Evolutionary conservation across 92 coral and sea anemone genomes (phyloP).

Genomic region (Epizoanthus fatuus): DNA sequence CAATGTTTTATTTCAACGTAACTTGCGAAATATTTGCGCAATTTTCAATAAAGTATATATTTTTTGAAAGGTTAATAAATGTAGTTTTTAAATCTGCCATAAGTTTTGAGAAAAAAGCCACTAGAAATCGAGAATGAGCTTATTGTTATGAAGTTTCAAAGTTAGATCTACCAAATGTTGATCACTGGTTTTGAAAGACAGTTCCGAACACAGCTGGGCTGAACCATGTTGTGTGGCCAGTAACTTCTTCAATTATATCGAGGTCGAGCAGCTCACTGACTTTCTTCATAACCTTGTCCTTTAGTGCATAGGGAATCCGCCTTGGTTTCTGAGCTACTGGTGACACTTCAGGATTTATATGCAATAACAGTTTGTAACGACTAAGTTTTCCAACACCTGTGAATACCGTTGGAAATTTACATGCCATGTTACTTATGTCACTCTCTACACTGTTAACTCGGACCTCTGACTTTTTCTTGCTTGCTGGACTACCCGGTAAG

Average conservation of each 20-base stretch:
- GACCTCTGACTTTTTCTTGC: slow-evolving; percentile 4
- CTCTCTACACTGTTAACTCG: neutral
- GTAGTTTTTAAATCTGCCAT: no score
- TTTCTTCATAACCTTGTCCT: slow-evolving; percentile 29
- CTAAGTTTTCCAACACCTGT: slow-evolving; percentile 36
- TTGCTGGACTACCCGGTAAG: slow-evolving; percentile 34
- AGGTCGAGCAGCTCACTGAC: slow-evolving; percentile 19
- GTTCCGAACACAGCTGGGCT: no score
- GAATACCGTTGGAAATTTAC: slow-evolving; percentile 24
- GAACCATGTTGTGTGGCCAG: no score
- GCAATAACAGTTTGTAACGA: slow-evolving; percentile 25
- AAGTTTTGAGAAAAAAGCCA: no score
- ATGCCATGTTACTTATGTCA: slow-evolving; percentile 1
- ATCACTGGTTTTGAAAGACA: no score
- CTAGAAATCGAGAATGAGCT: no score
- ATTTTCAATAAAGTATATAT: no score
- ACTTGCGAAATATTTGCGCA: no score
- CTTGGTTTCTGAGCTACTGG: slow-evolving; percentile 47
- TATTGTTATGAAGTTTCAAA: no score
- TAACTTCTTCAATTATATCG: slow-evolving; percentile 23
- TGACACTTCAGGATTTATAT: slow-evolving; percentile 37
- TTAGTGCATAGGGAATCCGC: slow-evolving; percentile 36
- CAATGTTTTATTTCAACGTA: no score
- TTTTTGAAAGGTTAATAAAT: no score
- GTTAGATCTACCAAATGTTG: no score